Conservation (phyloP, 2,888 invertebrate genomes). For the Patella ulyssiponensis region DNA sequence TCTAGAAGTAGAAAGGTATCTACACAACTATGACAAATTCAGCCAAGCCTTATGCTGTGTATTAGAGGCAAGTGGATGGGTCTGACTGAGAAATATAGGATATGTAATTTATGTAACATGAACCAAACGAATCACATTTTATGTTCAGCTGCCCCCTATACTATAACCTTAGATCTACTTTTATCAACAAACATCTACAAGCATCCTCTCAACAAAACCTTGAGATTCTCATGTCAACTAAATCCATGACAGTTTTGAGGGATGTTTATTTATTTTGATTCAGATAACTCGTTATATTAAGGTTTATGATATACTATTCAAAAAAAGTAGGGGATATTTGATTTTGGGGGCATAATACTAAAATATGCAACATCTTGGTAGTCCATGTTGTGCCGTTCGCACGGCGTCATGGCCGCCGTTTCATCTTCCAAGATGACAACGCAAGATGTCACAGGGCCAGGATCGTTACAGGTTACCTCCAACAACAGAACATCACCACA, state of each 20-base stretch:
- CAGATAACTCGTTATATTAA: too few relatives aligned
- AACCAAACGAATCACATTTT: neutral
- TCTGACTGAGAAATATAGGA: neutral
- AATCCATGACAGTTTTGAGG: neutral
- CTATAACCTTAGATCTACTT: neutral
- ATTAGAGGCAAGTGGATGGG: neutral
- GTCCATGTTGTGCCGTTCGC: too few relatives aligned
- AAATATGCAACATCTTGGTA: too few relatives aligned
- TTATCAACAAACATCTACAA: neutral
- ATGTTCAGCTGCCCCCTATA: neutral
- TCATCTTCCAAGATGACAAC: too few relatives aligned
- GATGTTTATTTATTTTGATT: neutral
- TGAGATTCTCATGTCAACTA: neutral
- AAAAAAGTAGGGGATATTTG: too few relatives aligned
- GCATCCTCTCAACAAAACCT: neutral
- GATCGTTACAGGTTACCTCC: too few relatives aligned
- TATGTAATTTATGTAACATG: neutral
- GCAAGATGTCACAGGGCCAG: too few relatives aligned
- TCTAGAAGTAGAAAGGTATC: neutral
- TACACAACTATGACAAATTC: neutral
- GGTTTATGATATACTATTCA: too few relatives aligned
- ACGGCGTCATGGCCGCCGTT: too few relatives aligned
- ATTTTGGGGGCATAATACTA: too few relatives aligned
- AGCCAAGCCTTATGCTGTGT: neutral
- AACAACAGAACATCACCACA: too few relatives aligned